Conservation (phyloP, 2,113 vertebrate species). For the Myodes glareolus region DNA sequence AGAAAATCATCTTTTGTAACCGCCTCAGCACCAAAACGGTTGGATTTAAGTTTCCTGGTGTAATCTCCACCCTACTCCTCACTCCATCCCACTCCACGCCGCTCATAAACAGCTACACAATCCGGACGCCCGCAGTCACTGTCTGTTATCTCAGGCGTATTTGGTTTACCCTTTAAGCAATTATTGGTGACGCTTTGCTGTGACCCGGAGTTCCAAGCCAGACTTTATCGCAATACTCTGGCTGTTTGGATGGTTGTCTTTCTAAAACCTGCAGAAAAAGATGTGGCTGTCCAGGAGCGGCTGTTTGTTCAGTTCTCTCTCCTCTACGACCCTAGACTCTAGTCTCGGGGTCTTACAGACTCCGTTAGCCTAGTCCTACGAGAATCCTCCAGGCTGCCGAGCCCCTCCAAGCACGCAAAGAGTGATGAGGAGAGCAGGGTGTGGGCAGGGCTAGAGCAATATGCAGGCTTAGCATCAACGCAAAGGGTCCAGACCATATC, state of each 20-base stretch:
- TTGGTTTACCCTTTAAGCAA: conserved; percentile 46
- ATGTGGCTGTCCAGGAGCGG: conserved; percentile 33
- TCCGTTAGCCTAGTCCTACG: background rate
- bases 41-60: conserved; percentile 49
- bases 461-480: background rate
- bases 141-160: conserved; percentile 37
- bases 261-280: conserved; percentile 38
- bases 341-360: background rate
- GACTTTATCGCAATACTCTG: conserved; percentile 74
- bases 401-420: background rate
- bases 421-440: background rate
- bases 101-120: background rate
- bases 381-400: background rate
- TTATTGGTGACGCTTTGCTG: conserved; percentile 19
- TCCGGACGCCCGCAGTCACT: conserved; percentile 44
- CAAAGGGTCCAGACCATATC: background rate
- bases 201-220: conserved; percentile 13
- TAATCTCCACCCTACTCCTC: background rate
- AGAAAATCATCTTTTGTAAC: conserved; percentile 48
- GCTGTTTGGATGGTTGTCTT: conserved; percentile 27
- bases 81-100: background rate
- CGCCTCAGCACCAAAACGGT: background rate
- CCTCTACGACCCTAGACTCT: background rate
- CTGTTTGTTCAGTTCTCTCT: conserved; percentile 26
- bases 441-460: background rate